Conservation (phyloP, 37 sponge, comb jelly and placozoan genomes). For the Chondrosia reniformis region DNA sequence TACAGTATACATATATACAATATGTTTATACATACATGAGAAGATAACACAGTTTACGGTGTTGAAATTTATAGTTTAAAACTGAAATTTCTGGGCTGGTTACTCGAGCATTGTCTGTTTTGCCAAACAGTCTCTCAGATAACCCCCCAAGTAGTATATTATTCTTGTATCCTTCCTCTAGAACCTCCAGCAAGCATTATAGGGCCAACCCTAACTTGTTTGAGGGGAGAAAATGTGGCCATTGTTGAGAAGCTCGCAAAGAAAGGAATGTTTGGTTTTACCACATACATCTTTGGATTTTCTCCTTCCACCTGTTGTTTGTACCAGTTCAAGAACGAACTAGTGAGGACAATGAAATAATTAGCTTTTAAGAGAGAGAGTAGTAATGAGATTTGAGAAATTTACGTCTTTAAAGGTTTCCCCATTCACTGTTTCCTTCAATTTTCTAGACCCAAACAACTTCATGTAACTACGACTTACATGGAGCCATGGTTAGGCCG, state of each 20-base stretch:
- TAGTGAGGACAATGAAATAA: constrained; percentile 29
- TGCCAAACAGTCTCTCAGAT: too few relatives aligned
- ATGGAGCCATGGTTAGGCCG: constrained; percentile 41
- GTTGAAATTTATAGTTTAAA: too few relatives aligned
- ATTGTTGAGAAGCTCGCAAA: constrained; percentile 31
- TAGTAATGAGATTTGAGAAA: not conserved
- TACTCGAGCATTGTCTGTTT: too few relatives aligned
- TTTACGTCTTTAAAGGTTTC: too few relatives aligned
- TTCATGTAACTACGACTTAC: constrained; percentile 19
- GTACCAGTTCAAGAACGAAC: constrained; percentile 66
- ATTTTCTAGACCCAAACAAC: constrained; percentile 20
- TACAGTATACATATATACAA: too few relatives aligned
- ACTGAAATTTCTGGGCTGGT: too few relatives aligned
- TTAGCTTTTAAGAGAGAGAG: not conserved
- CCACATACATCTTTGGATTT: constrained; percentile 44
- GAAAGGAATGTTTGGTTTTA: constrained; percentile 49
- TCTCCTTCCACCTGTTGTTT: constrained; percentile 37
- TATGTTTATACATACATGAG: too few relatives aligned
- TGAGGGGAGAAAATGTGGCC: constrained; percentile 51
- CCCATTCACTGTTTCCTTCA: not conserved
- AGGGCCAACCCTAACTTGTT: constrained; percentile 60
- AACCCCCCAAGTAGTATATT: too few relatives aligned
- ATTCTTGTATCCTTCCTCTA: constrained; percentile 3
- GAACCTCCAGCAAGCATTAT: constrained; percentile 43
- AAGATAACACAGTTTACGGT: too few relatives aligned